phyloP scores from a whole-genome alignment of 2,888 invertebrate genomes.

The Drosophila subquinaria region DNA sequence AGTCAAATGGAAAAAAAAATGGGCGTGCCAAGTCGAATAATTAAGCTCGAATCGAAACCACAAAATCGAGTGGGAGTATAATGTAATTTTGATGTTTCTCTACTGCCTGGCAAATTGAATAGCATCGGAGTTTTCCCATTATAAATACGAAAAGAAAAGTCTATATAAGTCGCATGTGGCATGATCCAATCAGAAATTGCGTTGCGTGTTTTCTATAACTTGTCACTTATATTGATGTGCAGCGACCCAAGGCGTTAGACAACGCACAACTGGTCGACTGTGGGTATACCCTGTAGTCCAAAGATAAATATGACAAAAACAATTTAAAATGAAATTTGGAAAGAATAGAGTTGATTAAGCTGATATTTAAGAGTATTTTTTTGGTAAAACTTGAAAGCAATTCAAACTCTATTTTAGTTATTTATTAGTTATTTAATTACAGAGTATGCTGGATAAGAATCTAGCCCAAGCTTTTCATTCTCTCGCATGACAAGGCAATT shows the following conservation, averaged over 20 bases:
- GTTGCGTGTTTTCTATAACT: slow-evolving; percentile 39
- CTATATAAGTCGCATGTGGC: slow-evolving; percentile 16
- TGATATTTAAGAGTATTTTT: too few species aligned
- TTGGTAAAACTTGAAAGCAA: neutral
- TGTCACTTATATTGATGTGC: slow-evolving; percentile 37
- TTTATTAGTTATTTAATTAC: neutral
- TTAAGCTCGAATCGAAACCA: slow-evolving; percentile 42
- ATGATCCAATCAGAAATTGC: slow-evolving; percentile 54
- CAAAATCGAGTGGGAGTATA: slow-evolving; percentile 33
- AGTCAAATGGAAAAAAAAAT: slow-evolving; percentile 35
- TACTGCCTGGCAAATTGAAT: slow-evolving; percentile 39
- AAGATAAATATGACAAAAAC: neutral
- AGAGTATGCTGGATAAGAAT: slow-evolving; percentile 23
- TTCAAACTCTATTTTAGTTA: neutral
- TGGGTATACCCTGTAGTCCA: neutral
- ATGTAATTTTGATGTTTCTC: slow-evolving; percentile 68
- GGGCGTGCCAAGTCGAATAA: slow-evolving; percentile 50
- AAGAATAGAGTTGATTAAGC: too few species aligned
- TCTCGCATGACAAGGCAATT: slow-evolving; percentile 38
- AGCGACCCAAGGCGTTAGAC: neutral
- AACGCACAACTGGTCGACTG: neutral
- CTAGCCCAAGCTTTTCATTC: slow-evolving; percentile 33
- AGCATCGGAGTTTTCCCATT: neutral
- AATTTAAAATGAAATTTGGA: too few species aligned
- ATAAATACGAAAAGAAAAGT: neutral